Evolutionary conservation across 1,140 invertebrate species (phyloP).

Genomic region (Harlomillsia oculata): DNA sequence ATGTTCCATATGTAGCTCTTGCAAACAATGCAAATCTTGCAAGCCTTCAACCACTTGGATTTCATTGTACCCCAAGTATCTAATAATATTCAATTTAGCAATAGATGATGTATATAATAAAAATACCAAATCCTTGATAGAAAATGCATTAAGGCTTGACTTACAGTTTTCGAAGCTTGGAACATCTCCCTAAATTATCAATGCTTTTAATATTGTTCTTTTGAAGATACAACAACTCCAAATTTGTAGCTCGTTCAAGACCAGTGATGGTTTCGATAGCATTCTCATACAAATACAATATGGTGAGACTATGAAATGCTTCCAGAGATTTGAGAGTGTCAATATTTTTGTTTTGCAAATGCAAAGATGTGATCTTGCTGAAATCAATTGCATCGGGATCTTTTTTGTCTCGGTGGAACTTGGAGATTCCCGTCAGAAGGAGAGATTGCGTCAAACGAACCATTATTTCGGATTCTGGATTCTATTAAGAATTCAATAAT

Average conservation of each 20-base stretch:
- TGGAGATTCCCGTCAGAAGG: constrained; percentile 25
- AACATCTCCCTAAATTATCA: constrained; percentile 49
- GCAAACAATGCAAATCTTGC: constrained; percentile 48
- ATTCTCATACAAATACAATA: constrained; percentile 60
- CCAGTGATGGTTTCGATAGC: constrained; percentile 50
- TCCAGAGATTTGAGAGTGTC: constrained; percentile 46
- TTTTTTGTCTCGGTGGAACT: constrained; percentile 9
- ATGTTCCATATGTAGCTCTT: constrained; percentile 57
- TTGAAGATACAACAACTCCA: constrained; percentile 57
- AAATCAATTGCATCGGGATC: constrained; percentile 20
- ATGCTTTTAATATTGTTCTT: constrained; percentile 55
- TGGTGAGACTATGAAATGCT: constrained; percentile 48
- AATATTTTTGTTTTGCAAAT: constrained; percentile 30
- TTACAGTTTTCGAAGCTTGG: constrained; percentile 52
- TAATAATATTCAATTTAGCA: constrained; percentile 8
- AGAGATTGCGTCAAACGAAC: constrained; percentile 20
- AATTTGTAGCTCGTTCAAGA: constrained; percentile 47
- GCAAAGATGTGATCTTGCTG: constrained; percentile 18
- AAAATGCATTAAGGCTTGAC: background rate
- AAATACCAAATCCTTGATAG: background rate
- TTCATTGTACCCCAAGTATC: constrained; percentile 52
- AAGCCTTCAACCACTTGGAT: constrained; percentile 59
- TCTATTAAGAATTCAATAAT: too few relatives aligned
- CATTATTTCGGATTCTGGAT: too few relatives aligned
- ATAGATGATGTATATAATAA: background rate